These are phyloP conservation scores for Malurus cyaneus DNA, from an alignment of 2,113 vertebrate genomes.

Conservation along the genomic window DNA sequence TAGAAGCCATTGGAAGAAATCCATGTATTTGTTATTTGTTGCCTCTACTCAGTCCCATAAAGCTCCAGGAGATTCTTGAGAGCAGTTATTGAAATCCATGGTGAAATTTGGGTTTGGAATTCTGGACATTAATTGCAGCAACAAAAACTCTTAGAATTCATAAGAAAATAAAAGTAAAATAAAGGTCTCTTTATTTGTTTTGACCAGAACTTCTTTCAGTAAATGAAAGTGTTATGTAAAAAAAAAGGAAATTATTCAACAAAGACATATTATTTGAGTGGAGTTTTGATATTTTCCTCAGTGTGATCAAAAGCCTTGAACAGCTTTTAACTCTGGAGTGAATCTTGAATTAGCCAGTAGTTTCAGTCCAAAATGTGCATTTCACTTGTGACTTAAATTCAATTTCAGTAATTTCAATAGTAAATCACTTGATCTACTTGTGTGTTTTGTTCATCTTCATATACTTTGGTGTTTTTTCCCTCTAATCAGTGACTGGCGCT, in stretches of 20 bases:
- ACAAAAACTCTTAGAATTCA: not conserved
- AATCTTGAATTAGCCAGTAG: not conserved
- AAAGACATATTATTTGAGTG: not conserved
- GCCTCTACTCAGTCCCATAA: too few relatives aligned
- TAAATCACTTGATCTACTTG: not conserved
- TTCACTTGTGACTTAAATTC: not conserved
- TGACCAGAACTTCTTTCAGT: not conserved
- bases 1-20: too few relatives aligned
- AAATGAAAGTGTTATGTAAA: not conserved
- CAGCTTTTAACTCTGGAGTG: not conserved
- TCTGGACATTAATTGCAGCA: not conserved
- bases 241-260: fast-evolving
- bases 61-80: too few relatives aligned
- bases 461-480: not conserved
- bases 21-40: too few relatives aligned
- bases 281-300: not conserved
- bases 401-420: not conserved
- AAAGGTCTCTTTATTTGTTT: not conserved
- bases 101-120: not conserved
- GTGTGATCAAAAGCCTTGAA: not conserved
- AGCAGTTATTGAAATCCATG: too few relatives aligned
- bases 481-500: not conserved
- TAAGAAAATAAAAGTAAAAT: not conserved
- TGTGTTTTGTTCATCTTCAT: not conserved
- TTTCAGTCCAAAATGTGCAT: not conserved